Percentiles rank a stretch among this genome's conserved stretches.
phyloP scores from a whole-genome alignment of 2,113 vertebrate genomes.

The Dromaius novaehollandiae region DNA sequence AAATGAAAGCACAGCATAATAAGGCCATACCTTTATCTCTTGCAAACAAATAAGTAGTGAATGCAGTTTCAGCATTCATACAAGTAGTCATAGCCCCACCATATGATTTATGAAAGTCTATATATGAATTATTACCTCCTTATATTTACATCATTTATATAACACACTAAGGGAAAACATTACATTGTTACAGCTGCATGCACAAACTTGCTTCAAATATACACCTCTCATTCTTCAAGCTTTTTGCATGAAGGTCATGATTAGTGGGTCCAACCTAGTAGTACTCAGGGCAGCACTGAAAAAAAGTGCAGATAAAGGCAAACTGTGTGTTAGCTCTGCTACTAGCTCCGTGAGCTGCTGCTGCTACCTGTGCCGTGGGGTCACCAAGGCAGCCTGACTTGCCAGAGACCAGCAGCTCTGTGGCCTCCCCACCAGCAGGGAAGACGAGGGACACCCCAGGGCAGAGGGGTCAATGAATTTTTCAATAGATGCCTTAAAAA shows the following conservation, averaged over 20 bases:
- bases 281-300: background rate
- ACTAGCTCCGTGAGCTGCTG: background rate
- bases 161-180: background rate
- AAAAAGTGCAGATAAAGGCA: too few species aligned
- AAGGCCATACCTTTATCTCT: background rate
- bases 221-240: too few species aligned
- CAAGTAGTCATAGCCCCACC: background rate
- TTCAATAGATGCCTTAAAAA: background rate
- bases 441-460: background rate
- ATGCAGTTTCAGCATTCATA: background rate
- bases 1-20: background rate
- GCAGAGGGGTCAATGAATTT: background rate
- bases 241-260: background rate
- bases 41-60: background rate
- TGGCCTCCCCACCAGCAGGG: background rate
- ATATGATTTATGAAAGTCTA: too few species aligned
- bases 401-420: background rate
- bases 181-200: background rate
- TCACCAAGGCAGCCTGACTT: background rate
- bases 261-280: background rate
- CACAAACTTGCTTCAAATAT: background rate
- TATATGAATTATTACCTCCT: too few species aligned
- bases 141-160: background rate
- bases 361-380: background rate
- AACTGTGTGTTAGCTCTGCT: background rate